Evolutionary conservation across 1,140 invertebrate genomes (phyloP).

Genomic region (Lordiphosa clarofinis): DNA sequence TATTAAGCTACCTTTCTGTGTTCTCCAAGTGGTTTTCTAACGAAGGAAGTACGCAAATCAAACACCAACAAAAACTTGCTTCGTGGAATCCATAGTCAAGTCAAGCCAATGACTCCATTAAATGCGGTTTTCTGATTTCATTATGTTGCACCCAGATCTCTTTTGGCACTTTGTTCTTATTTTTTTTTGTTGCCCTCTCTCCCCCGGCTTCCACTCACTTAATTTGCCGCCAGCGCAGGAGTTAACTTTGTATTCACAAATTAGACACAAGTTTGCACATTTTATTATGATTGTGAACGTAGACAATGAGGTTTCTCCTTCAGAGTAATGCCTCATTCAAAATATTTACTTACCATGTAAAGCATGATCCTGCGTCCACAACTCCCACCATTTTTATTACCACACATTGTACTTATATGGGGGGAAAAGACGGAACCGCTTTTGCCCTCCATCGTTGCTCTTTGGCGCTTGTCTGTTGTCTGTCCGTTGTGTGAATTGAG

Average conservation of each 20-base stretch:
- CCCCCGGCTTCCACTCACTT: slow-evolving; percentile 15
- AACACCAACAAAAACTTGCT: not conserved
- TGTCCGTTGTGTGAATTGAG: slow-evolving; percentile 3
- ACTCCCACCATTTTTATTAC: slow-evolving; percentile 33
- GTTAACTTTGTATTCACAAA: slow-evolving; percentile 60
- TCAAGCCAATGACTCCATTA: slow-evolving; percentile 71
- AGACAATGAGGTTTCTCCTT: slow-evolving; percentile 31
- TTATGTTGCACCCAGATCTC: slow-evolving; percentile 29
- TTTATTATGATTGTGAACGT: slow-evolving; percentile 44
- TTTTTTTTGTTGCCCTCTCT: slow-evolving; percentile 38
- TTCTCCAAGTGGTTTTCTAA: slow-evolving; percentile 5
- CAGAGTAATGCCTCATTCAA: slow-evolving; percentile 26
- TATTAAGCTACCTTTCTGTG: slow-evolving; percentile 37
- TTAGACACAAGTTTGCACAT: slow-evolving; percentile 53
- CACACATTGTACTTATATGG: slow-evolving; percentile 54
- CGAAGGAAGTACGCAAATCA: slow-evolving; percentile 4
- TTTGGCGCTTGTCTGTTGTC: slow-evolving; percentile 2
- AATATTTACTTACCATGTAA: slow-evolving; percentile 50
- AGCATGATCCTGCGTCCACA: slow-evolving; percentile 21
- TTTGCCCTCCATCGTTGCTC: not conserved
- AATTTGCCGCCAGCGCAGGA: slow-evolving; percentile 17
- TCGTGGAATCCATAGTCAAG: not conserved
- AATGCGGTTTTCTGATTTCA: slow-evolving; percentile 51
- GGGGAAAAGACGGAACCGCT: slow-evolving; percentile 9
- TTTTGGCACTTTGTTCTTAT: slow-evolving; percentile 5